Percentiles rank a stretch among this genome's conserved stretches.
phyloP scores from a whole-genome alignment of 2,888 invertebrate genomes.

The Meganola albula region DNA sequence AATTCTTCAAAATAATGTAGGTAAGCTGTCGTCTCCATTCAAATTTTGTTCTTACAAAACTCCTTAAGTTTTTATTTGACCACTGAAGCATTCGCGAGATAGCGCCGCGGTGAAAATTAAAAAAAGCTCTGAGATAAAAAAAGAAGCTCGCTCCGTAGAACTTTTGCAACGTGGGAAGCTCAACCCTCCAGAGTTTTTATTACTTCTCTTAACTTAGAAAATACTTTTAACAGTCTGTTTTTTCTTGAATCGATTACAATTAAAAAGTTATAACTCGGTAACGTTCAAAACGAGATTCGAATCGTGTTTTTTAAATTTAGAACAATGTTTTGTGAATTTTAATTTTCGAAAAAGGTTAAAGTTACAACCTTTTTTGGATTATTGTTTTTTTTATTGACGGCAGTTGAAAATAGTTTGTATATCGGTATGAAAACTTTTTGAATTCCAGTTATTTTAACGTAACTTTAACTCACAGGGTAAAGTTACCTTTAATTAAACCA shows the following conservation, averaged over 20 bases:
- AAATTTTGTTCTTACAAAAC: conserved; percentile 52
- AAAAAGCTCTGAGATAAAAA: conserved; percentile 52
- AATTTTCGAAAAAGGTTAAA: neutral
- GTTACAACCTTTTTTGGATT: no score
- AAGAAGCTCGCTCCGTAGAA: conserved; percentile 37
- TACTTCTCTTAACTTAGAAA: conserved; percentile 32
- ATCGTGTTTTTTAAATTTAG: no score
- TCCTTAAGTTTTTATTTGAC: conserved; percentile 77
- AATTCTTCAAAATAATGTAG: no score
- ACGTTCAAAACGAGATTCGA: conserved; percentile 16
- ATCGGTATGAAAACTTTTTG: no score
- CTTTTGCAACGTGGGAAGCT: conserved; percentile 33
- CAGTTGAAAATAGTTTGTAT: no score
- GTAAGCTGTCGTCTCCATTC: conserved; percentile 24
- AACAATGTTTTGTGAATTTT: no score
- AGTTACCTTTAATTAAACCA: no score
- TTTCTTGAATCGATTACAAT: conserved; percentile 36
- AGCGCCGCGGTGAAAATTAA: conserved; percentile 74
- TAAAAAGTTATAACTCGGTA: conserved; percentile 31
- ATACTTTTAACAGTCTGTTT: conserved; percentile 30
- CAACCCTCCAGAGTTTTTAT: conserved; percentile 32
- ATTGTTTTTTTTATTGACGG: neutral
- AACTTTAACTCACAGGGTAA: no score
- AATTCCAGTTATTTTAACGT: no score
- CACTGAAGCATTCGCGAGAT: conserved; percentile 77